phyloP scores from a whole-genome alignment of 2,797 vertebrate species.

The Spatula clypeata region DNA sequence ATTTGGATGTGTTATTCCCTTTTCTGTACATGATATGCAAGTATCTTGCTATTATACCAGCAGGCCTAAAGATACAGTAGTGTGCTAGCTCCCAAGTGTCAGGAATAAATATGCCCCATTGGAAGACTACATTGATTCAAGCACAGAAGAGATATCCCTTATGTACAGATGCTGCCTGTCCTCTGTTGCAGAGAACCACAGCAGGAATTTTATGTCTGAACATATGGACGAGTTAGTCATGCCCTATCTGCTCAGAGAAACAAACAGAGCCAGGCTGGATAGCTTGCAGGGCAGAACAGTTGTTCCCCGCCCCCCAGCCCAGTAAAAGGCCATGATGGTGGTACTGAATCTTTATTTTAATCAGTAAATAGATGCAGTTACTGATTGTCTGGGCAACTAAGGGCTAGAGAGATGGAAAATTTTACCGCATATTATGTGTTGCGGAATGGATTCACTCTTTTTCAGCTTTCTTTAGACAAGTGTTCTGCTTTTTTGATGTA shows the following conservation, averaged over 20 bases:
- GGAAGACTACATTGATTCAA: background rate
- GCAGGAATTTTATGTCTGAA: conserved; percentile 72
- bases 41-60: background rate
- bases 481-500: background rate
- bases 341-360: conserved; percentile 55
- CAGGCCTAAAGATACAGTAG: conserved; percentile 19
- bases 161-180: conserved; percentile 57
- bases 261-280: conserved; percentile 67
- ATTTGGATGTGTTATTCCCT: background rate
- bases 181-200: conserved; percentile 64
- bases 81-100: background rate
- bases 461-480: background rate
- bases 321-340: conserved; percentile 8
- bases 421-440: background rate
- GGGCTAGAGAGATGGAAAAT: conserved; percentile 20
- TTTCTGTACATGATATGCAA: background rate
- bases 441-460: background rate
- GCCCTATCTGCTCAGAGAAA: conserved; percentile 74
- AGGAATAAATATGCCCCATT: conserved; percentile 32
- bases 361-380: conserved; percentile 14
- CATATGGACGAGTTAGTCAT: conserved; percentile 76
- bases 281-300: conserved; percentile 63
- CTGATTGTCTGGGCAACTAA: conserved; percentile 17
- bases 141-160: background rate
- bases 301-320: background rate